Evolutionary conservation across 2,888 invertebrate genomes (phyloP), one percentile per base, ranked within the genome.

Genomic region (Hylaea fasciaria): DNA sequence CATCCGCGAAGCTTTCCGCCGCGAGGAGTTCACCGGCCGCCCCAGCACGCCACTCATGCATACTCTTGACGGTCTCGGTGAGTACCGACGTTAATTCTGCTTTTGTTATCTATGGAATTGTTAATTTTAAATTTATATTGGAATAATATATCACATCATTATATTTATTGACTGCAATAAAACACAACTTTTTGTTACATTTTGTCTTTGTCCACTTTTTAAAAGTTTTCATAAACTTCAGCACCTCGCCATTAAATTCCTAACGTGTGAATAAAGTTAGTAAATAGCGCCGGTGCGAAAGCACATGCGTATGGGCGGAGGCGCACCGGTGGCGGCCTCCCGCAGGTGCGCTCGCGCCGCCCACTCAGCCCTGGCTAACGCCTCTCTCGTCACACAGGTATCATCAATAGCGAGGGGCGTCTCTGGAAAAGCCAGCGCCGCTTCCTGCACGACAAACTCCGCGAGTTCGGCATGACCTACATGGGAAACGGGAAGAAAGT

Each of bases 341-440:
- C 80, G 77, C 72, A 68, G 58, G 62, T 73, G 74, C 73, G 78
- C 74, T 53, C 68, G 81, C 81, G 71, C 86, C 88, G 85, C 90
- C 87, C 86, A 85, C 85, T 72, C 80, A 32, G 69, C 75, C 76
- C 74, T 75, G 66, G 70, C 70, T 80, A 80, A 78, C 82, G 77
- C 83, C 83, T 82, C 75, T 81, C 74, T 83, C 77, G 68, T 78
- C 52, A 80, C 87, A 50, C 93, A 98, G 98, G 98, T 73, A 95
- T 98, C 73, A 95, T 98, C 80, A 98, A 98, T 86, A 96, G 96
- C 74, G 96, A 96, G 71, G 98, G 98, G 64, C 95, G 95, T 70
- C 91, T 98, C 74, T 98, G 98, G 98, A 97, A 97, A 85, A 97
- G 96, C 76, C 97, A 98, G 83, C 94, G 98, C 61, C 94, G 95